Base-by-base conservation (phyloP, 2,113 vertebrate species). In the Microcebus murinus region DNA sequence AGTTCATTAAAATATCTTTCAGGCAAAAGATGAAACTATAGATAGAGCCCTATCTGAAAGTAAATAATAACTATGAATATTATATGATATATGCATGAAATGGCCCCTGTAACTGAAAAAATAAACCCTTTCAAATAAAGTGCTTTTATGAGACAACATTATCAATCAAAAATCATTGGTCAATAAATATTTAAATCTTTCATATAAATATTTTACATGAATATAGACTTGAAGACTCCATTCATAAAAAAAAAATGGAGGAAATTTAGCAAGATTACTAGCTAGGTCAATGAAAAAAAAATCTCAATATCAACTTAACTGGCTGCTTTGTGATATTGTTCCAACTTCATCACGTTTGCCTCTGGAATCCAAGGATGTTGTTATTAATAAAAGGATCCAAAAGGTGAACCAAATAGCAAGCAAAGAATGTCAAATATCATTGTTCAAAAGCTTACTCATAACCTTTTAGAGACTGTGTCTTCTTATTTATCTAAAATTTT, bases 401-500 rank as follows among this genome's bases (percentile, higher is more conserved):
- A 67, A 50, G 3, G 25, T 48, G 5, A 4, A 18, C 23, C 9
- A 81, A 73, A 57, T 18, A 67, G 15, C 17, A 20, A 80, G 20
- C 4, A 71, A 79, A 76, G 15, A 92, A n/a, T 61, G 34, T 63
- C 74, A 39, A 0, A 76, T n/a, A 77, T 23, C n/a, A 68, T 55
- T 68, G 61, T 39, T n/a, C 23, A 52, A 71, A 79, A 77, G 12
- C 25, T 84, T 31, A 89, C 17, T 79, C 55, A 73, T 21, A 14
- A 48, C 74, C 74, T 87, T 88, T 91, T 63, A 55, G 42, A 73
- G 17, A 82, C n/a, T 42, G 12, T 79, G 9, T 14, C 39, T 55
- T 87, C 42, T 63, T 23, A 93, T 80, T 63, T 39, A 52, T 81
- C 61, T 83, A 83, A 89, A 84, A 34, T 65, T 65, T 92, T 90